Base-by-base conservation (phyloP, 2,888 invertebrate species). In the Elysia crispata region DNA sequence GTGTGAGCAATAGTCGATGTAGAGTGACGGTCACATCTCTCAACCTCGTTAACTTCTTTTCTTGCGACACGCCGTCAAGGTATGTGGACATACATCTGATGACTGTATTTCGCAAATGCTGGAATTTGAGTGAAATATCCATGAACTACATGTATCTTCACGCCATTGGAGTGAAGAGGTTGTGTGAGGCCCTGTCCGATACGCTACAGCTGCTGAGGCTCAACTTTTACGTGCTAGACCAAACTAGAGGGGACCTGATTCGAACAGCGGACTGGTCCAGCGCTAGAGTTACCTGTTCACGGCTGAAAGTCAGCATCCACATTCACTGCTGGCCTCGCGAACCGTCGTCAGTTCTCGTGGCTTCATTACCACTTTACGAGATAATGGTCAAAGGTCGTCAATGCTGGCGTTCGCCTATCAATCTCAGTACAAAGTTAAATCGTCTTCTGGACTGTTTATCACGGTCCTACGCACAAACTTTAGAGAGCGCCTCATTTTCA, bases 91-190 rank as follows among this genome's bases (percentile, higher is more conserved):
- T 11, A 0, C 75, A 74, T 41, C 28, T 79, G 1, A 25, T 74
- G 31, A 20, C 50, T 20, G 30, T 79, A 15, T 69, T 49, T 57
- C 23, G n/a, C 23, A 66, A 66, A 50, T 79, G 67, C 33, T 79
- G 75, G 23, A 50, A 20, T 13, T 67, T 79, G 11, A 30, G n/a
- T 15, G 75, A 75, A 30, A 67, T 79, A 13, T 62, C 67, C 11
- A 11, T 79, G 13, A 79, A 79, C 60, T 75, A 79, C 28, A 75
- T 57, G 3, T 79, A 79, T 28, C 57, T 79, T 0, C 54, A 49
- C 49, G 23, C 69, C 15, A 73, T 41, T 8, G 54, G 75, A 20
- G 67, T 74, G n/a, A 57, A 57, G 20, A 41, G 67, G 1, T 23
- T 75, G 33, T 74, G 79, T 28, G 75, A 66, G 30, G 15, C 18